A percentile compares a stretch with the other conserved stretches of the same genome.
Conservation (phyloP, 1,140 invertebrate species). For the Cydia pomonella region DNA sequence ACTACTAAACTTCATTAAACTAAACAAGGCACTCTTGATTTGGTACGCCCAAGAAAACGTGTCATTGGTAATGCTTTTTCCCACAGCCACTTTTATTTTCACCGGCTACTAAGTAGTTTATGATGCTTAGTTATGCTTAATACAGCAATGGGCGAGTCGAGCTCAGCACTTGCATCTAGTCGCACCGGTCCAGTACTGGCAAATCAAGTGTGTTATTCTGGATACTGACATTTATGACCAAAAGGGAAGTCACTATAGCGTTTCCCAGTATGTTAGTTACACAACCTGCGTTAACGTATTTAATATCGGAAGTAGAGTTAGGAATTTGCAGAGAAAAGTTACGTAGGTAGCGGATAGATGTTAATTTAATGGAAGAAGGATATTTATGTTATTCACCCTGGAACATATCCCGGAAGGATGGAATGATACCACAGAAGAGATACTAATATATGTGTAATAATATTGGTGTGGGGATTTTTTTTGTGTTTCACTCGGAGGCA, state of each 20-base stretch:
- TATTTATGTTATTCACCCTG: background rate
- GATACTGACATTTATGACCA: background rate
- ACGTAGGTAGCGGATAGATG: background rate
- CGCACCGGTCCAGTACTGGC: background rate
- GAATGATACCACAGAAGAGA: background rate
- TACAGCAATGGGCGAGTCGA: background rate
- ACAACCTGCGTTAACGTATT: background rate
- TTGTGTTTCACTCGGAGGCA: no score
- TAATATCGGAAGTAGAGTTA: background rate
- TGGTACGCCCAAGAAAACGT: background rate
- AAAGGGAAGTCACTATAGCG: conserved; percentile 7
- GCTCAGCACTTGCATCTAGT: background rate
- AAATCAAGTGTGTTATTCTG: background rate
- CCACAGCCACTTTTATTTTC: conserved; percentile 12
- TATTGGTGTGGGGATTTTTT: no score
- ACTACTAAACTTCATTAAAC: background rate
- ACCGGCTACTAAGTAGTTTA: no score
- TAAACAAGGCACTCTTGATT: background rate
- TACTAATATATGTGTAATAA: no score
- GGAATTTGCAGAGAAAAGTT: background rate
- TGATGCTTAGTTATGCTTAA: background rate
- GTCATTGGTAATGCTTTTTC: background rate
- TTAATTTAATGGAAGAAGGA: background rate
- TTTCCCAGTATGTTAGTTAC: background rate
- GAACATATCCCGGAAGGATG: background rate